A percentile compares a stretch with the other conserved stretches of the same genome.
These are phyloP conservation scores for Lanius collurio DNA, from an alignment of 2,113 vertebrate species.

Conservation along the genomic window DNA sequence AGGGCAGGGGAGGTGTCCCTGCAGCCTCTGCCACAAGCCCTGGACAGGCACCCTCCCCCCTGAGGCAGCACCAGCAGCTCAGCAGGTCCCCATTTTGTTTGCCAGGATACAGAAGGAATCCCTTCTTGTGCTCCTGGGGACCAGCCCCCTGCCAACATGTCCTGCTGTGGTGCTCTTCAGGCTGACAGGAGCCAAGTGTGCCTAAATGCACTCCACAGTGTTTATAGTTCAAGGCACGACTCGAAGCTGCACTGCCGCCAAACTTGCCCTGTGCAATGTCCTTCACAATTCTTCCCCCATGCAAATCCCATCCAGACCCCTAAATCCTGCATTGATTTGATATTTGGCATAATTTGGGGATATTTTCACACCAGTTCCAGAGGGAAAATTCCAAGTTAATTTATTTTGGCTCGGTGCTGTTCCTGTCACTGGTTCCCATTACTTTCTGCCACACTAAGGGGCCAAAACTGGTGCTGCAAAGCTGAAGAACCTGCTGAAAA, in stretches of 20 bases:
- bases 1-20: neutral
- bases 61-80: neutral
- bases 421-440: fast-evolving
- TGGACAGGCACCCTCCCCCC: neutral
- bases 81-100: neutral
- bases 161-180: neutral
- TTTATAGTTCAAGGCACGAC: neutral
- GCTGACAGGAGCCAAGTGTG: neutral
- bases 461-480: neutral
- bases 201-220: neutral
- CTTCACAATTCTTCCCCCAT: neutral
- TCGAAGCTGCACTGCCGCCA: fast-evolving
- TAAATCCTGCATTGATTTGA: neutral
- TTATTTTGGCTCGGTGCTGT: neutral
- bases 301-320: neutral
- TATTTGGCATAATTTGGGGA: neutral
- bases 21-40: neutral
- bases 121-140: neutral
- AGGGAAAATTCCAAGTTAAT: neutral
- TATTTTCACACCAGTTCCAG: neutral
- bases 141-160: fast-evolving
- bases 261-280: neutral
- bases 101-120: neutral
- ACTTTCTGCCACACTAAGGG: neutral
- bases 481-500: neutral